A percentile compares a stretch with the other conserved stretches of the same genome.
Conservation (phyloP, 2,797 vertebrate species). For the Chloroceryle inda region DNA sequence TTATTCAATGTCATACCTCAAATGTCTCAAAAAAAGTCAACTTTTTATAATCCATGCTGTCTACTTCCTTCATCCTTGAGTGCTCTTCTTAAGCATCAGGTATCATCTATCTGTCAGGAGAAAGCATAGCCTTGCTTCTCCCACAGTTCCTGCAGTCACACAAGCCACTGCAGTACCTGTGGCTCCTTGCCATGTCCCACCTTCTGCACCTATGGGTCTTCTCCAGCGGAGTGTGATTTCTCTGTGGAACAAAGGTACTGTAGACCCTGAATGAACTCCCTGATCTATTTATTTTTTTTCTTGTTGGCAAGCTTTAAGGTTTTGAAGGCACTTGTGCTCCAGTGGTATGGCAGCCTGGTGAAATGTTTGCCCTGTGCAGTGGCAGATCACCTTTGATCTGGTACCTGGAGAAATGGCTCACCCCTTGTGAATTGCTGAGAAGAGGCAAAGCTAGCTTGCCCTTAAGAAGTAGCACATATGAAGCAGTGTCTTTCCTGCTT, state of each 20-base stretch:
- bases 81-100: background rate
- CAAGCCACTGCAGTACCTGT: background rate
- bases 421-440: background rate
- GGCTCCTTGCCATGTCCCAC: background rate
- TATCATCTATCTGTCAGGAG: background rate
- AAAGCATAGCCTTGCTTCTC: background rate
- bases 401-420: background rate
- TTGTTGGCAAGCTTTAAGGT: background rate
- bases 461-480: background rate
- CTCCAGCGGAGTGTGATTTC: background rate
- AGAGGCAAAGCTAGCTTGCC: background rate
- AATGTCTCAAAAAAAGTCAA: background rate
- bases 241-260: background rate
- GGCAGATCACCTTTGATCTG: background rate
- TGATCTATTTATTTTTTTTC: background rate
- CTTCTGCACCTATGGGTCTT: background rate
- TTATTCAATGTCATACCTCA: background rate
- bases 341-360: background rate
- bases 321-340: background rate
- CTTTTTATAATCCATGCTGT: background rate
- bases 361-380: rapidly evolving
- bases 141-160: background rate
- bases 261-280: background rate
- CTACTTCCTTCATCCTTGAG: background rate
- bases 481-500: background rate